Evolutionary conservation across 2,113 vertebrate species (phyloP), one percentile per base, ranked within the genome.

Genomic region (Cryptotis parvus): DNA sequence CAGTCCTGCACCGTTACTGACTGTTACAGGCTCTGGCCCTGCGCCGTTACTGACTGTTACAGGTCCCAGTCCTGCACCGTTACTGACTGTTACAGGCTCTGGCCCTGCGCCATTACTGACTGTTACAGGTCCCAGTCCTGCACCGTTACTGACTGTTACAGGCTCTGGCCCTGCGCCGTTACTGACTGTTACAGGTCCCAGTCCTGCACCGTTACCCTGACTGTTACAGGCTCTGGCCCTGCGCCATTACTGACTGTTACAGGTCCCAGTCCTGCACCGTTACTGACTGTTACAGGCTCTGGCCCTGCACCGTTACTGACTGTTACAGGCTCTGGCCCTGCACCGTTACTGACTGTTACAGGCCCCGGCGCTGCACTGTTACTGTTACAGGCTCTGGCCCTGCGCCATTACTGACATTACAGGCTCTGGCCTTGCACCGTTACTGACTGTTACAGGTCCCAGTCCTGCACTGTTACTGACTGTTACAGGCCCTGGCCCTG

Each of bases 1-100:
- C n/a, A n/a, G n/a, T n/a, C 45, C 10, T 49, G 11, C 45, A 6
- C 45, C 45, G 14, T 24, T 2, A 58, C 75, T 96, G 37, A 96
- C 12, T 15, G 3, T 12, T n/a, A n/a, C n/a, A n/a, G n/a, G n/a
- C n/a, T n/a, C n/a, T n/a, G 45, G 14, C 45, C 45, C 10, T 49
- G 11, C 45, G 2, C 45, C 45, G 14, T 24, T 2, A 58, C 75
- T 96, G 37, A 96, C 12, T 15, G 3, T 12, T 9, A 49, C 45
- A n/a, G n/a, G n/a, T n/a, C n/a, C n/a, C n/a, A n/a, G n/a, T n/a
- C 45, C 10, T 49, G 11, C 45, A 6, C 45, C 45, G 14, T 24
- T 2, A 58, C 75, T 96, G 37, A 96, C 12, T 15, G 3, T 12
- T n/a, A n/a, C n/a, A n/a, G n/a, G n/a, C n/a, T n/a, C n/a, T n/a